Base-by-base conservation (phyloP, 2,113 vertebrate species). In the Lutjanus erythropterus region DNA sequence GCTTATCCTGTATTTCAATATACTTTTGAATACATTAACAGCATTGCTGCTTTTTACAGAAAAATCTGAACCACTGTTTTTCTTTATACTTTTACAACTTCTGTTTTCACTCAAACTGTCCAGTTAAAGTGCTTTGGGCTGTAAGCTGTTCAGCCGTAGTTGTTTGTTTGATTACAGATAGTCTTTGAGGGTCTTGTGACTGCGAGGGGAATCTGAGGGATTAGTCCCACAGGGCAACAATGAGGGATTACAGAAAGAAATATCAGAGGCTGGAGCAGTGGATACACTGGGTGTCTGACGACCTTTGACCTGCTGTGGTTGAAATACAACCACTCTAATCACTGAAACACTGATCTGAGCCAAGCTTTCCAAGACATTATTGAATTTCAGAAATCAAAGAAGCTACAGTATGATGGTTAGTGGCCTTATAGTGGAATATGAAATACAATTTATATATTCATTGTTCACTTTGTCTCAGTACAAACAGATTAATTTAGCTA, bases 171-270 rank as follows among this genome's bases (percentile, higher is more conserved):
- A 50, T 50, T 16, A 23, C 14, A 41, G 31, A 42, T 12, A 9
- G 21, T 52, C 56, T 69, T 15, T 75, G 42, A 69, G 62, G 61
- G 46, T 61, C 56, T 47, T 78, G 77, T 59, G 56, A 71, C 71
- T 61, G 31, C 35, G 73, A 70, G 69, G 68, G 68, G 39, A 69
- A 76, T 78, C 62, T 55, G 47, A 80, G 60, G 76, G 84, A 75
- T 83, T 76, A 83, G 76, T 81, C 42, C 71, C 14, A 49, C 33
- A 42, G 47, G 71, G 67, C 42, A 67, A 53, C 53, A 58, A 42
- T 46, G 47, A 61, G 27, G 68, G 80, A 87, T 88, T 87, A 81
- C 41, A 85, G 23, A 29, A 62, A 59, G 56, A 70, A 49, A 86
- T 72, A 70, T 55, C 70, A 61, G 55, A 69, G 42, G 65, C 62